Evolutionary conservation across 2,888 invertebrate species (phyloP).

Genomic region (Aporophyla lueneburgensis): DNA sequence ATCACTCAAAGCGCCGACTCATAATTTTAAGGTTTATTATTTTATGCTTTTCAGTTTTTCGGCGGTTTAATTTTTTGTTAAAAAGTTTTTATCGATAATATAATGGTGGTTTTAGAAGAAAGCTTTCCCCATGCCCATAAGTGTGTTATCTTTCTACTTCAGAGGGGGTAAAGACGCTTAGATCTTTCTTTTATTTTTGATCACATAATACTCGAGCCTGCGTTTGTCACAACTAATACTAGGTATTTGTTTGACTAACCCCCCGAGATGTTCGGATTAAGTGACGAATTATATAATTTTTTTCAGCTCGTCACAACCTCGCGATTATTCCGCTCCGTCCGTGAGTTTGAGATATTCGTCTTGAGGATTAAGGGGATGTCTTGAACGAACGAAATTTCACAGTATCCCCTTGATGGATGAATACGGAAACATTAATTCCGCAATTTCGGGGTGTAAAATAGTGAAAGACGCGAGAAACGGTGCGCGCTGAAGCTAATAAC

Average conservation of each 20-base stretch:
- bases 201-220: conserved; percentile 64
- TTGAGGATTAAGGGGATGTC: conserved; percentile 87
- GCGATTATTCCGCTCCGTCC: conserved; percentile 86
- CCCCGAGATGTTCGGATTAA: conserved; percentile 83
- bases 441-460: conserved; percentile 84
- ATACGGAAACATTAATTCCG: conserved; percentile 86
- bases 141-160: conserved; percentile 36
- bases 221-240: conserved; percentile 83
- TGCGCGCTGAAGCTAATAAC: conserved; percentile 76
- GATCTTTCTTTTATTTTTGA: conserved; percentile 54
- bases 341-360: conserved; percentile 90
- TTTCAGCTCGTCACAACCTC: conserved; percentile 83
- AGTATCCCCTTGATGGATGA: conserved; percentile 88
- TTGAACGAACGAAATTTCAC: conserved; percentile 86
- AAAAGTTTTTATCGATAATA: background rate
- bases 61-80: too few species aligned
- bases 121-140: conserved; percentile 1
- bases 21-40: too few species aligned
- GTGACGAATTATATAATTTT: conserved; percentile 89
- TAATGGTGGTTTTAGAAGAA: conserved; percentile 30
- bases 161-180: conserved; percentile 35
- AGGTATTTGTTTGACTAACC: conserved; percentile 84
- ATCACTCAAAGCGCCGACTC: too few species aligned
- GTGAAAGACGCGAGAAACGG: conserved; percentile 78
- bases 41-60: too few species aligned